Conservation (phyloP, 2,113 vertebrate species). For the Nicator chloris region DNA sequence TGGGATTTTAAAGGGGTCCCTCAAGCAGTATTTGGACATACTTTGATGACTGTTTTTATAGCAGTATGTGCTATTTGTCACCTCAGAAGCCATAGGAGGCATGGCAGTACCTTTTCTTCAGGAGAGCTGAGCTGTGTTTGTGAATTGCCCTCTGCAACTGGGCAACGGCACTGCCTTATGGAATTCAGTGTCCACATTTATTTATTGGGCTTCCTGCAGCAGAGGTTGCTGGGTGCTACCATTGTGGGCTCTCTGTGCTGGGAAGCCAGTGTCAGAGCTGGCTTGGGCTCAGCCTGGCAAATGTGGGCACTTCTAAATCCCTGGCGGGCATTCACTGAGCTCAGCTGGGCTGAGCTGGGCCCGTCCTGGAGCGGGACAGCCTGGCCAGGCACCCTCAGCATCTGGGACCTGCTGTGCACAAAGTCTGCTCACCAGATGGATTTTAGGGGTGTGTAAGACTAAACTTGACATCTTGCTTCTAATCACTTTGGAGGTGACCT, state of each 20-base stretch:
- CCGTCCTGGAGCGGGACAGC: fast-evolving
- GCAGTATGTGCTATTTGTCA: background rate
- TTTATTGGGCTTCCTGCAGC: background rate
- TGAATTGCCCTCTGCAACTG: background rate
- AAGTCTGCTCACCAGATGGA: background rate
- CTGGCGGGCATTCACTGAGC: background rate
- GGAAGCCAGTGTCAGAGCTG: background rate
- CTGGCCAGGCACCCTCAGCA: background rate
- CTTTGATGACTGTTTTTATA: background rate
- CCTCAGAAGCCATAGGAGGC: background rate
- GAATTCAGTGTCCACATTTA: background rate
- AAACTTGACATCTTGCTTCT: background rate
- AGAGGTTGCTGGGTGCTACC: background rate
- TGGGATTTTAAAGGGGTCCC: background rate
- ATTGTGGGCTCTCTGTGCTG: background rate
- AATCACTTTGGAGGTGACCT: background rate
- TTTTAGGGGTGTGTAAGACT: background rate
- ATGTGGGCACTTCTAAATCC: background rate
- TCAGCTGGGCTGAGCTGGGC: background rate
- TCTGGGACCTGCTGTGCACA: background rate
- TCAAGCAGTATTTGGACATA: background rate
- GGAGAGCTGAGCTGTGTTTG: background rate
- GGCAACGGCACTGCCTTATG: background rate
- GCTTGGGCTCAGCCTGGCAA: background rate
- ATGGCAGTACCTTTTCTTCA: background rate